Evolutionary conservation across 2,797 vertebrate genomes (phyloP).

Genomic region (Cuniculus paca): DNA sequence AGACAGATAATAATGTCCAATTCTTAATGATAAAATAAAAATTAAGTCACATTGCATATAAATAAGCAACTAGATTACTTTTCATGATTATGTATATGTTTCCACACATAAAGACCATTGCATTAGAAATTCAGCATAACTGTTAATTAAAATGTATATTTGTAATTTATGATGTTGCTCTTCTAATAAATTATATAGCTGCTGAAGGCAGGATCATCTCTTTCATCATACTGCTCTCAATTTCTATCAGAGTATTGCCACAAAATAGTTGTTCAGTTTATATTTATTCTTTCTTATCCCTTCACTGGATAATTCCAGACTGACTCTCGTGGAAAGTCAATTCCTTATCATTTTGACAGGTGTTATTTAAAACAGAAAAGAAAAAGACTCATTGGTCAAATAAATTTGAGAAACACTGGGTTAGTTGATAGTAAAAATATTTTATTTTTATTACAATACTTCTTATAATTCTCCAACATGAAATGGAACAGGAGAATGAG

Average conservation of each 20-base stretch:
- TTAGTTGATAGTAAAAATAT: not conserved
- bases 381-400: constrained; percentile 12
- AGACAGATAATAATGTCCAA: not conserved
- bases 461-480: not conserved
- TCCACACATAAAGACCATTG: not conserved
- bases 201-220: not conserved
- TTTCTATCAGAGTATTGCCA: not conserved
- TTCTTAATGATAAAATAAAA: not conserved
- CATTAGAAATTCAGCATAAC: not conserved
- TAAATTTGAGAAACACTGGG: not conserved
- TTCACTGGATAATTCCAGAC: not conserved
- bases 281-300: not conserved
- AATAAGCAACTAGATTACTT: not conserved
- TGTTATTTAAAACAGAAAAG: constrained; percentile 14
- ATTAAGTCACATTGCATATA: not conserved
- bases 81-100: not conserved
- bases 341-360: not conserved
- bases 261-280: not conserved
- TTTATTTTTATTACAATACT: not conserved
- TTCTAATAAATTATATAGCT: not conserved
- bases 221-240: not conserved
- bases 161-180: not conserved
- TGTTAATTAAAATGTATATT: not conserved
- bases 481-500: not conserved
- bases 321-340: not conserved